Percentiles rank a stretch among this genome's conserved stretches.
These are phyloP conservation scores for Pedicia rivosa DNA, from an alignment of 2,888 invertebrate genomes.

Conservation along the genomic window DNA sequence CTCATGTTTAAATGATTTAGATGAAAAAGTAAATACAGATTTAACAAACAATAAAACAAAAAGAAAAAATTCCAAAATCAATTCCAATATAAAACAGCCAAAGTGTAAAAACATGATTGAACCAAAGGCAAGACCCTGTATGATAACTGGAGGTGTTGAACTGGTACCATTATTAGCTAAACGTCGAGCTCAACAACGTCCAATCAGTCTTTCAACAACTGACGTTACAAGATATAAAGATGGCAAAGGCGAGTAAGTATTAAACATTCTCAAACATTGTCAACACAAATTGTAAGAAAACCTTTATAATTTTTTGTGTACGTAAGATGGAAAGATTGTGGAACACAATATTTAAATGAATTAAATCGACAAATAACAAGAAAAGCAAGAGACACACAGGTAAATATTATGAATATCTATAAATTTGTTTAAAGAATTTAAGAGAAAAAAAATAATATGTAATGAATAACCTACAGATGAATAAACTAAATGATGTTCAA, in stretches of 20 bases:
- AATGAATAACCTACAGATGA: slow-evolving; percentile 5
- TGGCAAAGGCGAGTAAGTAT: slow-evolving; percentile 1
- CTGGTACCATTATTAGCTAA: slow-evolving; percentile 59
- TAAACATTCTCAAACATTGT: too few species aligned
- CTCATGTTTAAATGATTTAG: slow-evolving; percentile 15
- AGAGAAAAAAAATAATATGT: not conserved
- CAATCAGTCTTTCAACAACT: slow-evolving; percentile 37
- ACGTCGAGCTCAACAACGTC: slow-evolving; percentile 38
- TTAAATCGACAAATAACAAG: slow-evolving; percentile 36
- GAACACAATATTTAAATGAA: slow-evolving; percentile 34
- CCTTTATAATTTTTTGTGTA: too few species aligned
- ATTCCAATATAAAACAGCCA: slow-evolving; percentile 19
- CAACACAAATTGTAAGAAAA: too few species aligned
- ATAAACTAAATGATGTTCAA: slow-evolving; percentile 38
- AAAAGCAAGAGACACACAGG: slow-evolving; percentile 31
- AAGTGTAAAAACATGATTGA: slow-evolving; percentile 8
- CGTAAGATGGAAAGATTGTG: slow-evolving; percentile 24
- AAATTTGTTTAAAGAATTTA: not conserved
- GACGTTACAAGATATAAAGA: slow-evolving; percentile 29
- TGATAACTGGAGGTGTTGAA: slow-evolving; percentile 51
- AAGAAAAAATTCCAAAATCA: slow-evolving; percentile 13
- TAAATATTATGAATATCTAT: slow-evolving; percentile 13
- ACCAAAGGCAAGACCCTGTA: slow-evolving; percentile 16
- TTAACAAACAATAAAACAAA: slow-evolving; percentile 1
- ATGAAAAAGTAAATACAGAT: not conserved